A percentile compares a stretch with the other conserved stretches of the same genome.
phyloP scores from a whole-genome alignment of 1,140 invertebrate species.

The Ceratosolen solmsi region DNA sequence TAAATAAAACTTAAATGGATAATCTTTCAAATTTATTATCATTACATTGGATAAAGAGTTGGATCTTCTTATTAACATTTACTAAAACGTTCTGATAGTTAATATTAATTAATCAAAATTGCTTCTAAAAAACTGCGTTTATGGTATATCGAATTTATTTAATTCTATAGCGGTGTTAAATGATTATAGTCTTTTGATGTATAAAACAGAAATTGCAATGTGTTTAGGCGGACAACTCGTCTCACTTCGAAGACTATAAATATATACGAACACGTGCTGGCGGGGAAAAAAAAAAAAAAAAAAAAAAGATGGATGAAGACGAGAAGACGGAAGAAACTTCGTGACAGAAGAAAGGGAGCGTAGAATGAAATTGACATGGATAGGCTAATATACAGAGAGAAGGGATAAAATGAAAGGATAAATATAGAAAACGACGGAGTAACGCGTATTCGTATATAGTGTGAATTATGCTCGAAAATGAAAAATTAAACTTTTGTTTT shows the following conservation, averaged over 20 bases:
- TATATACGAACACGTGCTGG: constrained; percentile 3
- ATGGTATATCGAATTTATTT: no score
- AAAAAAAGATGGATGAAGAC: background rate
- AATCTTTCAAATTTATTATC: no score
- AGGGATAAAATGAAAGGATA: background rate
- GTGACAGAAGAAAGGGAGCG: background rate
- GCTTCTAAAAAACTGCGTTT: no score
- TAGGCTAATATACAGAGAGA: background rate
- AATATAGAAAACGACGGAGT: background rate
- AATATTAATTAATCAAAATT: no score
- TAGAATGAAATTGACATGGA: constrained; percentile 5
- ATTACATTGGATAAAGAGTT: no score
- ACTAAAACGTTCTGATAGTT: no score
- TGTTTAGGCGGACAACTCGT: background rate
- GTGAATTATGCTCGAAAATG: no score
- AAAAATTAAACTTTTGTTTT: no score
- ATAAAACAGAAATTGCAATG: background rate
- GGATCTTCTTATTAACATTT: no score
- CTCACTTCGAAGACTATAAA: constrained; percentile 23
- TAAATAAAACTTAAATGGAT: no score
- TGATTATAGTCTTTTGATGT: background rate
- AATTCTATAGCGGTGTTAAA: background rate
- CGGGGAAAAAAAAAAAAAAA: constrained; percentile 7
- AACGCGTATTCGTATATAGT: background rate
- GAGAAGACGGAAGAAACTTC: constrained; percentile 27